Evolutionary conservation across 2,888 invertebrate species (phyloP).

Genomic region (Elysia crispata): DNA sequence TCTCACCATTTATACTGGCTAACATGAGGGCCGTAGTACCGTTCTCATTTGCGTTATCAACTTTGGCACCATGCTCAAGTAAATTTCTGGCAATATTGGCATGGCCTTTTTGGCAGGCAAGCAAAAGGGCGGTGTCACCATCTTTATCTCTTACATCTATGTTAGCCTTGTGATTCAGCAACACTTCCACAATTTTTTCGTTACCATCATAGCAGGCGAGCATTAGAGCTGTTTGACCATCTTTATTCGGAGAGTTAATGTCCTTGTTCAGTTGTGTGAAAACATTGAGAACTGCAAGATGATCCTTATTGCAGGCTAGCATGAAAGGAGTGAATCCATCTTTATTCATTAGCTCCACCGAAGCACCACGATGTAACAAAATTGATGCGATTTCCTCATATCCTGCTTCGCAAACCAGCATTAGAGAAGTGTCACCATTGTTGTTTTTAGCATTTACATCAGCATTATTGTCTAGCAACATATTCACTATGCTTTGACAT

Average conservation of each 20-base stretch:
- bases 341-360: constrained; percentile 59
- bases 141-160: not conserved
- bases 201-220: constrained; percentile 57
- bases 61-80: not conserved
- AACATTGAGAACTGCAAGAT: too few species aligned
- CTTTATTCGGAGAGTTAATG: constrained; percentile 59
- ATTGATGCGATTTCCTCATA: constrained; percentile 57
- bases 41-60: not conserved
- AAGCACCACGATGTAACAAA: constrained; percentile 59
- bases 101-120: not conserved
- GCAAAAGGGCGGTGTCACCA: not conserved
- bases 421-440: constrained; percentile 59
- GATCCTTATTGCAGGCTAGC: too few species aligned
- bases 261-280: constrained; percentile 26
- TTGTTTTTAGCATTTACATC: constrained; percentile 58
- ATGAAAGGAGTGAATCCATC: constrained; percentile 49
- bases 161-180: not conserved
- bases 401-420: constrained; percentile 58
- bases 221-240: constrained; percentile 61
- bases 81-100: not conserved
- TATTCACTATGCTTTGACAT: constrained; percentile 53
- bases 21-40: not conserved
- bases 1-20: constrained; percentile 45
- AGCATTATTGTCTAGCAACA: constrained; percentile 62
- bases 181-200: constrained; percentile 58